Evolutionary conservation across 2,888 invertebrate species (phyloP), one percentile per base, ranked within the genome.

Genomic region (Lepidonotus clava): DNA sequence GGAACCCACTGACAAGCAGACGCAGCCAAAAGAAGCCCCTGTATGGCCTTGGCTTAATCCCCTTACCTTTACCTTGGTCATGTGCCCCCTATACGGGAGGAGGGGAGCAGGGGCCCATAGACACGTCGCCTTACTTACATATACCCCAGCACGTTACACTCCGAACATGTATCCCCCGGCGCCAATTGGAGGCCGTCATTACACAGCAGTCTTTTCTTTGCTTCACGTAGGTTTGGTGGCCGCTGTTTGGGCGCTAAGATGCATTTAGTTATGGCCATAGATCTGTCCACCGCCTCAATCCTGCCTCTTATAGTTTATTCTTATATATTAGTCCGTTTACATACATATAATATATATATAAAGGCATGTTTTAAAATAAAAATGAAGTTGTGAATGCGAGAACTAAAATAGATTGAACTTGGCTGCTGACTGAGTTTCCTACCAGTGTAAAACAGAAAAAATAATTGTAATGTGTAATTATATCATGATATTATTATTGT

Each of bases 41-140:
- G 28, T 24, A 61, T 28, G 76, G 76, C 1, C 18, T 36, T 76
- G 36, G 38, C 38, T 76, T 76, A 76, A 76, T 76, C 76, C 76
- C 40, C 38, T 76, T 76, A 76, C 40, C 21, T 38, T 5, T 34
- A 34, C 21, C 24, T 76, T 40, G 76, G 76, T 76, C 76, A 76
- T 1, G 76, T 1, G 1, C 51, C 11, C 21, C 11, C 11, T 21
- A 51, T 51, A n/a, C 24, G 21, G 24, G 28, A 32, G 28, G 24
- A 2, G 61, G n/a, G 61, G 28, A 11, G 76, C 14, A n/a, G 76
- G 14, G n/a, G 40, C 24, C 14, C 18, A n/a, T 21, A 14, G 40
- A 24, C 76, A 76, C 76, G 76, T 76, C 28, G n/a, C 8, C 76
- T 2, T 61, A 61, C 61, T 76, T 76, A 21, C 34, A 40, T 34